Conservation (phyloP, 1,140 invertebrate species). For the Brachionus paranguensis region DNA sequence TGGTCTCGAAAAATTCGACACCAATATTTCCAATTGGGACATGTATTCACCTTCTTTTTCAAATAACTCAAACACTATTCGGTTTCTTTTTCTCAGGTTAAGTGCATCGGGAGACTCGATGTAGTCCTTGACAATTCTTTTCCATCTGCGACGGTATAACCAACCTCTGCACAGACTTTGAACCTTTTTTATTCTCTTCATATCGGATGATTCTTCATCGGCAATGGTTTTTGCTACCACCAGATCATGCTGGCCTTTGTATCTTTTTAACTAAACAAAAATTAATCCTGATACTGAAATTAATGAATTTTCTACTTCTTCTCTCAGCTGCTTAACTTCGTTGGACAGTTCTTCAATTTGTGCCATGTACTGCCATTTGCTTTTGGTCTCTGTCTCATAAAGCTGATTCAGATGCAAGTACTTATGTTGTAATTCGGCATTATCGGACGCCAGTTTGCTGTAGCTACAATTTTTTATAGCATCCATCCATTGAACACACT, state of each 20-base stretch:
- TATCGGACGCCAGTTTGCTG: conserved; percentile 80
- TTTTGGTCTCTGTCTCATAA: conserved; percentile 82
- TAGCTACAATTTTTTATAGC: conserved; percentile 80
- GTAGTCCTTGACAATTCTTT: conserved; percentile 89
- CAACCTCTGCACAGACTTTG: conserved; percentile 89
- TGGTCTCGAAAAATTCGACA: conserved; percentile 82
- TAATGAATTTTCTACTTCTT: conserved; percentile 64
- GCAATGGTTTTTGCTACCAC: conserved; percentile 7
- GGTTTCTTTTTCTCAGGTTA: conserved; percentile 86
- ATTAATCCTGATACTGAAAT: neutral
- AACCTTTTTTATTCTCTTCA: conserved; percentile 80
- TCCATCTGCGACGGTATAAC: conserved; percentile 85
- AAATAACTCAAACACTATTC: conserved; percentile 84
- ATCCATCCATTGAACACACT: conserved; percentile 83
- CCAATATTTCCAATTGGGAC: conserved; percentile 79
- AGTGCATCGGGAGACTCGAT: conserved; percentile 86
- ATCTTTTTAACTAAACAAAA: conserved; percentile 16
- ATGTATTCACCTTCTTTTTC: conserved; percentile 67
- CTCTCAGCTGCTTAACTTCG: conserved; percentile 80
- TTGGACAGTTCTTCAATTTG: conserved; percentile 80
- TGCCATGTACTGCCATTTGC: conserved; percentile 85
- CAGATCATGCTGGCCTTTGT: conserved; percentile 9
- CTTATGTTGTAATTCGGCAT: conserved; percentile 86
- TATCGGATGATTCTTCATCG: conserved; percentile 66
- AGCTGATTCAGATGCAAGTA: conserved; percentile 84